Conservation (phyloP, 2,797 vertebrate species). For the Myotis daubentonii region DNA sequence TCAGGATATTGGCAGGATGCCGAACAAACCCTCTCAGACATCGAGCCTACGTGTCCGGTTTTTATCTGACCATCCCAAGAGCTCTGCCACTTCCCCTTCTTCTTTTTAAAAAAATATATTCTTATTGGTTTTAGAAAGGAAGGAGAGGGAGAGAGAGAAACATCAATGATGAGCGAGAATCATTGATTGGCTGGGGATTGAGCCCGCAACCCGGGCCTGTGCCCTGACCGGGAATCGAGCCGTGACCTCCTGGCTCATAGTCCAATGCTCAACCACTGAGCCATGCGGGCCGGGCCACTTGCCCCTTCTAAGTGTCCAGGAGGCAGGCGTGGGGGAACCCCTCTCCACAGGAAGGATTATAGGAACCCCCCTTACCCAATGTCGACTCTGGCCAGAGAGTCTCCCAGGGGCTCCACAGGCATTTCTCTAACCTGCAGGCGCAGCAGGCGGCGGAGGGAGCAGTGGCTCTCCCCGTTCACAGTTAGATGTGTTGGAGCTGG, state of each 20-base stretch:
- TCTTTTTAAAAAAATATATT: too few relatives aligned
- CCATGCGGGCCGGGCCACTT: background rate
- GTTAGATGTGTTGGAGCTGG: background rate
- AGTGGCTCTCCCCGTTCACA: background rate
- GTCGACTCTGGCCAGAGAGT: accelerated
- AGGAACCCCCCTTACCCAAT: background rate
- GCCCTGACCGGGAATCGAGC: too few relatives aligned
- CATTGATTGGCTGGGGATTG: too few relatives aligned
- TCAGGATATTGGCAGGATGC: background rate
- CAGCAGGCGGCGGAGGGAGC: background rate
- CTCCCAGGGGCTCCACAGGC: background rate
- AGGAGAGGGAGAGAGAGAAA: too few relatives aligned
- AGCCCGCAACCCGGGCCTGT: too few relatives aligned
- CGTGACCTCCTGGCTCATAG: too few relatives aligned
- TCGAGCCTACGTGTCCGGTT: background rate
- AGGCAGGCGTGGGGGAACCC: background rate
- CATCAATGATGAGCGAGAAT: too few relatives aligned
- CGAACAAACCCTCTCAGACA: background rate
- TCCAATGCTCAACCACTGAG: too few relatives aligned
- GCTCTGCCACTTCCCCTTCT: background rate
- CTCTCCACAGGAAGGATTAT: background rate
- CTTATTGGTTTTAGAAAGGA: too few relatives aligned
- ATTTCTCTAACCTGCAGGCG: background rate
- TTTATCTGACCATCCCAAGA: background rate
- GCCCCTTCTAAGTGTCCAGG: background rate